These are phyloP conservation scores for Malurus cyaneus DNA, from an alignment of 2,113 vertebrate genomes.

Conservation along the genomic window DNA sequence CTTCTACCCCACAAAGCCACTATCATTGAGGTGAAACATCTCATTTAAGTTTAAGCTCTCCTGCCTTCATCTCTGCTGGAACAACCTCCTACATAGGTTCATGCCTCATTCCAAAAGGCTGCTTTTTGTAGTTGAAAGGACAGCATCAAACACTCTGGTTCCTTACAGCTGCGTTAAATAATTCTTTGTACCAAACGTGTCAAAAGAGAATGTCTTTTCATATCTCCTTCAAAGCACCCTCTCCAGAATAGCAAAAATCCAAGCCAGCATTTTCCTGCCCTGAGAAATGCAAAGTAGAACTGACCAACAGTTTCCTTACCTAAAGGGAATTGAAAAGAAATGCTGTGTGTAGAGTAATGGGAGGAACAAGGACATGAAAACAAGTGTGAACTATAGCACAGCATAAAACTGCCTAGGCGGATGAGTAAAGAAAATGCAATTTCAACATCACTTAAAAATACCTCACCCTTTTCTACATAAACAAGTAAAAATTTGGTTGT, in stretches of 20 bases:
- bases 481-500: not conserved
- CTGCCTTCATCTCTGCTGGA: not conserved
- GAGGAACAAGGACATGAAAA: not conserved
- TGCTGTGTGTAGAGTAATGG: not conserved
- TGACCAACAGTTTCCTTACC: not conserved
- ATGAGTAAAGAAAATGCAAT: not conserved
- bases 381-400: not conserved
- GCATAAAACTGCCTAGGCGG: not conserved
- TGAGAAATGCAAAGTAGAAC: not conserved
- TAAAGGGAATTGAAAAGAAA: conserved; percentile 1
- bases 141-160: not conserved
- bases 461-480: not conserved
- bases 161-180: not conserved
- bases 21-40: not conserved
- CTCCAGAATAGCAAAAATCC: not conserved
- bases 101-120: not conserved
- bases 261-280: not conserved
- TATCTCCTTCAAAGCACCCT: conserved; percentile 20
- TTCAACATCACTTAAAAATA: not conserved
- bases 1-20: not conserved
- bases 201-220: not conserved
- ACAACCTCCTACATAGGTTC: not conserved
- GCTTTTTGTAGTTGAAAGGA: not conserved
- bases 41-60: not conserved
- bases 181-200: not conserved